phyloP scores from a whole-genome alignment of 2,113 vertebrate genomes.

The Nestor notabilis region DNA sequence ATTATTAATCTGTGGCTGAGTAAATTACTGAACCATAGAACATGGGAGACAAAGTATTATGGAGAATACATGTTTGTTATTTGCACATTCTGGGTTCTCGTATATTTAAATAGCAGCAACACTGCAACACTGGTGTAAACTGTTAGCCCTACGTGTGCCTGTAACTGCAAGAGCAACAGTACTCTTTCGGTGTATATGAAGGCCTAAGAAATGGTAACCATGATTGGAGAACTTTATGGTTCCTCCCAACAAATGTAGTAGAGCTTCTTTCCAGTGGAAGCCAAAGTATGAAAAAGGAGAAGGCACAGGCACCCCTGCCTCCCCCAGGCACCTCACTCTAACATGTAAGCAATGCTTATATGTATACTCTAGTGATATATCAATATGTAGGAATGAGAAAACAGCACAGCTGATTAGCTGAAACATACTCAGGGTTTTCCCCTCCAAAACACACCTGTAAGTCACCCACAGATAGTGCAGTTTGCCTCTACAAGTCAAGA shows the following conservation, averaged over 20 bases:
- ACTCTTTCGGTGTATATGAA: fast-evolving
- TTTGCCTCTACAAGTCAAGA: neutral
- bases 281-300: neutral
- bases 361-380: neutral
- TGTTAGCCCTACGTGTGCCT: fast-evolving
- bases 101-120: neutral
- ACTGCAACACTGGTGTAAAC: neutral
- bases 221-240: neutral
- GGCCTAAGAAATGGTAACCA: neutral
- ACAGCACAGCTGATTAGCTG: neutral
- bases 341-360: neutral
- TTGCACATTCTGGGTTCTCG: neutral
- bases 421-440: neutral
- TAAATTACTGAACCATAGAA: neutral
- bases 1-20: neutral
- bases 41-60: neutral
- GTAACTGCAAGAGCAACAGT: neutral
- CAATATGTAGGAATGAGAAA: neutral
- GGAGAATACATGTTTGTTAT: neutral
- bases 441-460: neutral
- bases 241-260: neutral
- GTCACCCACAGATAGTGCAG: neutral
- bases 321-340: neutral
- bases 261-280: neutral
- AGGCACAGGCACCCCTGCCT: neutral